phyloP scores from a whole-genome alignment of 2,888 invertebrate genomes.

The Cosmia trapezina region DNA sequence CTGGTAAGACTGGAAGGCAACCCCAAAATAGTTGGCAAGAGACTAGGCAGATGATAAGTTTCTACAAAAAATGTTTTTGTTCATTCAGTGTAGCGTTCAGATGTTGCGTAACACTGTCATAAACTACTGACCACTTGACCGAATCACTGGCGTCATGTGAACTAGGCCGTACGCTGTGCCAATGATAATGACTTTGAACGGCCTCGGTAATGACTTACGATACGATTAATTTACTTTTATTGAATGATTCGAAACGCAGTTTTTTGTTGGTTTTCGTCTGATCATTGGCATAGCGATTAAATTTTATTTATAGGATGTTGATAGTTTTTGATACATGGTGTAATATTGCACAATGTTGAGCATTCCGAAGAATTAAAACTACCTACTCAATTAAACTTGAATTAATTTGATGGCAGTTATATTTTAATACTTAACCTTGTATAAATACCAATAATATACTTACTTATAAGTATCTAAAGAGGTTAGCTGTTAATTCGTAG shows the following conservation, averaged over 20 bases:
- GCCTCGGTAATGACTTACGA: slow-evolving; percentile 65
- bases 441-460: too few species aligned
- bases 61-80: neutral
- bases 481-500: too few species aligned
- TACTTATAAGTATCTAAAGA: too few species aligned
- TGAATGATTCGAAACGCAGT: slow-evolving; percentile 54
- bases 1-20: neutral
- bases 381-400: neutral
- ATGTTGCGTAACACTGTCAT: slow-evolving; percentile 6
- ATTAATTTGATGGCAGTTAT: slow-evolving; percentile 7
- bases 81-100: slow-evolving; percentile 1
- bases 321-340: slow-evolving; percentile 8
- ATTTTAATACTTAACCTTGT: slow-evolving; percentile 1
- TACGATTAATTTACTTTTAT: slow-evolving; percentile 55
- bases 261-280: slow-evolving; percentile 41
- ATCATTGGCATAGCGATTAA: slow-evolving; percentile 18
- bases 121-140: slow-evolving; percentile 12
- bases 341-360: slow-evolving; percentile 35
- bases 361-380: neutral
- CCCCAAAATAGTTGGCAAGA: neutral
- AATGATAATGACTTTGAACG: slow-evolving; percentile 74
- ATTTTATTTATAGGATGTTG: slow-evolving; percentile 33
- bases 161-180: slow-evolving; percentile 31
- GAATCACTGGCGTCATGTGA: slow-evolving; percentile 34
- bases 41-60: neutral